phyloP scores from a whole-genome alignment of 2,797 vertebrate genomes.

The Sitta carolinensis region DNA sequence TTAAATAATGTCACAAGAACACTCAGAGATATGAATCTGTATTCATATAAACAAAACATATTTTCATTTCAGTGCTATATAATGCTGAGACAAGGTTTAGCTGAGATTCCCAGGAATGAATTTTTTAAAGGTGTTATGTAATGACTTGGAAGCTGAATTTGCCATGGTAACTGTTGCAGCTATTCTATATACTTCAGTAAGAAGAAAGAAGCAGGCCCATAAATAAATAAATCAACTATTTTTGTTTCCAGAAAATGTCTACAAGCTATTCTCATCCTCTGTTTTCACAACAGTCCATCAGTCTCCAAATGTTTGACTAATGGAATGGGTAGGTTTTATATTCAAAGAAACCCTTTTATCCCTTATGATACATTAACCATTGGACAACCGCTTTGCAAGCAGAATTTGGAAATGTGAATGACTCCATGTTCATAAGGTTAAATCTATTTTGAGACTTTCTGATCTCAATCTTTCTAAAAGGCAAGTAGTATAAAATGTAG shows the following conservation, averaged over 20 bases:
- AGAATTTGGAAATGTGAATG: conserved; percentile 27
- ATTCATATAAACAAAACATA: neutral
- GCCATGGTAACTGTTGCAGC: conserved; percentile 57
- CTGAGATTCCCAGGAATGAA: neutral
- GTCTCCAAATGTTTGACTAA: neutral
- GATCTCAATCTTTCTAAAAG: conserved; percentile 10
- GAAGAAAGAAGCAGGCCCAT: neutral
- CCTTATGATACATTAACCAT: neutral
- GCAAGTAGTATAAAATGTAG: conserved; percentile 12
- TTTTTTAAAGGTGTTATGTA: conserved; percentile 19
- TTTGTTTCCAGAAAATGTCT: conserved; percentile 9
- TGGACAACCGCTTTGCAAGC: neutral
- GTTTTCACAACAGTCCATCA: neutral
- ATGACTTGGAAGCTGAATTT: conserved; percentile 30
- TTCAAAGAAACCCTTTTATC: neutral
- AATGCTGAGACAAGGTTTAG: neutral
- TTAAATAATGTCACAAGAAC: neutral
- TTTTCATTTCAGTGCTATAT: neutral
- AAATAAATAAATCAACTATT: conserved; percentile 7
- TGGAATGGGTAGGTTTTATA: neutral
- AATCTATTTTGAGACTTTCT: neutral
- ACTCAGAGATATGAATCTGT: neutral
- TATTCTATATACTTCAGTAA: neutral
- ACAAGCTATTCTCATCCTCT: neutral
- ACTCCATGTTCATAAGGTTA: neutral